These are phyloP conservation scores for Diabrotica virgifera DNA, from an alignment of 1,140 invertebrate genomes.

Conservation along the genomic window DNA sequence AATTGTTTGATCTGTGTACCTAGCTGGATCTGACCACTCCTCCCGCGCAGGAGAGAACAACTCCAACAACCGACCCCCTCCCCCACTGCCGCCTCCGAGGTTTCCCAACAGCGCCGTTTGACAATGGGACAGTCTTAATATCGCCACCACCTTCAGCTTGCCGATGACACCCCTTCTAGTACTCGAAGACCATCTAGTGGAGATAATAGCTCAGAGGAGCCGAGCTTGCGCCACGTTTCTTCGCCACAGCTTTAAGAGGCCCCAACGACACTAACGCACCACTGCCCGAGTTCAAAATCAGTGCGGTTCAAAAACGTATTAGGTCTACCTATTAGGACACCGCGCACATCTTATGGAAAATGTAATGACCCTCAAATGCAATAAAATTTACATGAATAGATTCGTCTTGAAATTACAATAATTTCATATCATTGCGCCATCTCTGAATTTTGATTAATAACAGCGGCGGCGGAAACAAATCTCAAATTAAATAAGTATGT, in stretches of 20 bases:
- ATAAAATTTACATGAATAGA: too few species aligned
- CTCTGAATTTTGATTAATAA: too few species aligned
- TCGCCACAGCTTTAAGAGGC: conserved; percentile 49
- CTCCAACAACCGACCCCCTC: conserved; percentile 51
- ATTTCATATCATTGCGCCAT: too few species aligned
- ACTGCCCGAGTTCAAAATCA: not conserved
- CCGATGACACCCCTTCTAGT: conserved; percentile 49
- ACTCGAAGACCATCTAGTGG: conserved; percentile 53
- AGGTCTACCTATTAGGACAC: not conserved
- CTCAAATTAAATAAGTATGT: too few species aligned
- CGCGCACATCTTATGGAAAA: too few species aligned
- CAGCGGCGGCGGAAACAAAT: too few species aligned
- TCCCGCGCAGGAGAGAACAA: conserved; percentile 40
- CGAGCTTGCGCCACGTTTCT: conserved; percentile 54
- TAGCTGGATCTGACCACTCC: conserved; percentile 46
- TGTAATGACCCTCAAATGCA: too few species aligned
- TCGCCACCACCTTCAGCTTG: conserved; percentile 45
- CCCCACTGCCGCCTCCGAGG: conserved; percentile 63
- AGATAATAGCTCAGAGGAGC: conserved; percentile 53
- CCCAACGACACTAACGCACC: conserved; percentile 33
- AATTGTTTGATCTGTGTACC: not conserved
- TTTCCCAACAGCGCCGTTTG: conserved; percentile 66
- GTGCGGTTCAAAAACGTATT: not conserved
- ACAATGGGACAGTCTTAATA: conserved; percentile 63
- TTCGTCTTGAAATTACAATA: too few species aligned